A percentile compares a stretch with the other conserved stretches of the same genome.
These are phyloP conservation scores for Caenorhabditis japonica DNA, from an alignment of 2,888 invertebrate species.

Conservation along the genomic window DNA sequence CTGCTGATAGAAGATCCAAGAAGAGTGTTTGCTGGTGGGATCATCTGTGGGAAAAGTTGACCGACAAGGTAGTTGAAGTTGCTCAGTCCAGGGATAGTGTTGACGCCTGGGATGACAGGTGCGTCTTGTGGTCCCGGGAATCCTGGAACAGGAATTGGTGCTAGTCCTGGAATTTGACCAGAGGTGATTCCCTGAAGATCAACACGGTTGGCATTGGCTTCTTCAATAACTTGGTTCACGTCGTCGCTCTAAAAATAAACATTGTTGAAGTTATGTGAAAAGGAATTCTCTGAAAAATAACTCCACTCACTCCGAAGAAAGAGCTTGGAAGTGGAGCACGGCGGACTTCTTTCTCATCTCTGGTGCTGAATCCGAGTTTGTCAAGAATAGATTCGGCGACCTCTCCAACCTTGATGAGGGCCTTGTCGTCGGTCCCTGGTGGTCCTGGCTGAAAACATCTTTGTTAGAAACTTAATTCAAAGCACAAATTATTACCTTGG, in stretches of 20 bases:
- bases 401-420: conserved; percentile 68
- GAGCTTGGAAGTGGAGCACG: conserved; percentile 60
- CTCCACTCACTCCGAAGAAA: conserved; percentile 55
- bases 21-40: conserved; percentile 77
- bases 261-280: not conserved
- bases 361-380: conserved; percentile 67
- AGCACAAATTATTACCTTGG: conserved; percentile 21
- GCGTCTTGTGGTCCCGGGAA: conserved; percentile 75
- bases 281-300: no score
- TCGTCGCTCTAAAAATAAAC: conserved; percentile 70
- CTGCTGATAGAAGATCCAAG: conserved; percentile 77
- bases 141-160: conserved; percentile 77
- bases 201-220: conserved; percentile 71
- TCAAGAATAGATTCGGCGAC: conserved; percentile 74
- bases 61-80: conserved; percentile 78
- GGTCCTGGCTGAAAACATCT: conserved; percentile 30
- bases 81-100: conserved; percentile 77
- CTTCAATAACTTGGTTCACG: conserved; percentile 69
- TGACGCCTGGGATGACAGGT: conserved; percentile 77
- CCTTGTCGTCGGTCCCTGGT: conserved; percentile 45
- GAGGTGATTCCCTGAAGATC: conserved; percentile 72
- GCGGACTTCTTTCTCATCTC: conserved; percentile 51
- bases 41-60: conserved; percentile 77
- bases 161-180: conserved; percentile 74
- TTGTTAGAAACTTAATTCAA: not conserved